These are phyloP conservation scores for Neolamprologus ventralis DNA, from an alignment of 2,113 vertebrate genomes.

Conservation along the genomic window DNA sequence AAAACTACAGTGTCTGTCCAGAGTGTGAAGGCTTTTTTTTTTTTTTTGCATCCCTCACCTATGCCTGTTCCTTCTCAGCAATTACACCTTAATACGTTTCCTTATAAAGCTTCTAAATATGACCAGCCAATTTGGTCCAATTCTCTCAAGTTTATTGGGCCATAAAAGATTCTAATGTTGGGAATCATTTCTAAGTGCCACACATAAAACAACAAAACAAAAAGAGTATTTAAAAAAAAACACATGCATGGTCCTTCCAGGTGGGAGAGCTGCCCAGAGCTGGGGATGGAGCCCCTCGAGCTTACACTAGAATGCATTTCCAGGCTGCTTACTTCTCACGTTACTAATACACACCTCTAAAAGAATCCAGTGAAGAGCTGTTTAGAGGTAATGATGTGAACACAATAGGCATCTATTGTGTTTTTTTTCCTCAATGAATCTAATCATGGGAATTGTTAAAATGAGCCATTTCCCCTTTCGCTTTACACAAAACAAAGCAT, in stretches of 20 bases:
- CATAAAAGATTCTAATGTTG: slow-evolving; percentile 62
- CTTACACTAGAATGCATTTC: slow-evolving; percentile 15
- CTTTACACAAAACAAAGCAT: neutral
- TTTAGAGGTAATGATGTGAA: slow-evolving; percentile 28
- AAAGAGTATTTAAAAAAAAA: slow-evolving; percentile 24
- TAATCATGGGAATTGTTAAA: slow-evolving; percentile 21
- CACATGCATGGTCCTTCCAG: slow-evolving; percentile 42
- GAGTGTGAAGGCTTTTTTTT: neutral
- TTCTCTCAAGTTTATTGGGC: slow-evolving; percentile 69
- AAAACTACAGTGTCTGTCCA: slow-evolving; percentile 53
- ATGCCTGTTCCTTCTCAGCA: slow-evolving; percentile 42
- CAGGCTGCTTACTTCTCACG: slow-evolving; percentile 41
- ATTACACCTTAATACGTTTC: slow-evolving; percentile 66
- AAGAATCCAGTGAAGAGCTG: slow-evolving; percentile 25
- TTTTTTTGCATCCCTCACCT: slow-evolving; percentile 41
- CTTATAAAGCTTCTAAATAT: slow-evolving; percentile 69
- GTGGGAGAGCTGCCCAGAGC: slow-evolving; percentile 54
- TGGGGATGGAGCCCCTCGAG: slow-evolving; percentile 41
- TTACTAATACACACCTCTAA: slow-evolving; percentile 50
- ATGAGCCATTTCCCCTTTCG: slow-evolving; percentile 18
- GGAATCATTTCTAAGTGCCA: slow-evolving; percentile 63
- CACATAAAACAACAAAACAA: slow-evolving; percentile 63
- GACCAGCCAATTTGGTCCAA: slow-evolving; percentile 60
- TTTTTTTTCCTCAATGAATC: slow-evolving; percentile 4
- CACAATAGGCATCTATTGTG: slow-evolving; percentile 47